Percentiles rank a stretch among this genome's conserved stretches.
These are phyloP conservation scores for Drosophila meridionalis DNA, from an alignment of 2,888 invertebrate species.

Conservation along the genomic window DNA sequence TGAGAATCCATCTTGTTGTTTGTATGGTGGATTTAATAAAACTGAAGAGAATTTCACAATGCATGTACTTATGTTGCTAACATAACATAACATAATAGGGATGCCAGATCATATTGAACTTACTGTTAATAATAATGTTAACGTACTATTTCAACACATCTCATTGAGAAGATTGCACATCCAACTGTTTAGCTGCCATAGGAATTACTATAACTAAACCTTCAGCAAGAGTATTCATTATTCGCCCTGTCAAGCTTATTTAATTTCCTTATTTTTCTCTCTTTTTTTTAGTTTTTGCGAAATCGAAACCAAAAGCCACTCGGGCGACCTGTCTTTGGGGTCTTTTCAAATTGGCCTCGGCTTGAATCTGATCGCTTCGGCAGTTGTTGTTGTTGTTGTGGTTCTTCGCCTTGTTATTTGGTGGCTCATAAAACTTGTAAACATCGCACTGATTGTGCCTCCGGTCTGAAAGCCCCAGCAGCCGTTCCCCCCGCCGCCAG, in stretches of 20 bases:
- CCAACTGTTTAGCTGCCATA: too few relatives aligned
- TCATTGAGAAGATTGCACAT: too few relatives aligned
- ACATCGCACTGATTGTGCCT: conserved; percentile 71
- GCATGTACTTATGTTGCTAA: too few relatives aligned
- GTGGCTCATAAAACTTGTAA: conserved; percentile 77
- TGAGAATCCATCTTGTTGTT: too few relatives aligned
- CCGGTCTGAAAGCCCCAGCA: conserved; percentile 41
- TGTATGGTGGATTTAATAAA: too few relatives aligned
- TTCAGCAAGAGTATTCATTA: background rate
- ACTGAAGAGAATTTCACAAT: too few relatives aligned
- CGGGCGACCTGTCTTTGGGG: conserved; percentile 30
- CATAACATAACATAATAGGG: too few relatives aligned
- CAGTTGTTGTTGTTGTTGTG: conserved; percentile 48
- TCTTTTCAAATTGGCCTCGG: conserved; percentile 30
- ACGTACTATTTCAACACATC: too few relatives aligned
- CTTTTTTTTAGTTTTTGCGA: conserved; percentile 20
- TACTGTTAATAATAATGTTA: too few relatives aligned
- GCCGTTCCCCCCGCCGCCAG: background rate
- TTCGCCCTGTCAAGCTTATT: background rate
- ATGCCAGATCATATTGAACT: too few relatives aligned
- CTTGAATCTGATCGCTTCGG: conserved; percentile 31
- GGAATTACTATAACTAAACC: too few relatives aligned
- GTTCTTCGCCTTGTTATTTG: conserved; percentile 66
- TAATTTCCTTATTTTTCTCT: background rate
- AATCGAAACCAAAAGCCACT: conserved; percentile 43